Evolutionary conservation across 2,888 invertebrate species (phyloP), one percentile per base, ranked within the genome.

Genomic region (Gymnosoma rotundatum): DNA sequence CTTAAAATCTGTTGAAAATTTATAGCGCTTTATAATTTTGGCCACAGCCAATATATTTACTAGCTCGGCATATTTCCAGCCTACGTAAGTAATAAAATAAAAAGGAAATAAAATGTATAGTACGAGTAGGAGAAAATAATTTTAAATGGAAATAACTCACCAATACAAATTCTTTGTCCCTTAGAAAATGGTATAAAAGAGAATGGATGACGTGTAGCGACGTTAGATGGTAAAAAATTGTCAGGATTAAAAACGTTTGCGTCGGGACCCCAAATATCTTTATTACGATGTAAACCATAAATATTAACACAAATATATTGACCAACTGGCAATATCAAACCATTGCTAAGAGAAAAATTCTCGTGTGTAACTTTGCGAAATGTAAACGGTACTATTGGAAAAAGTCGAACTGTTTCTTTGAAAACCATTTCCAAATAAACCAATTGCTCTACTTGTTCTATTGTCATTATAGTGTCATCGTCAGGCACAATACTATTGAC

Each of bases 191-290:
- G 92, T 80, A 91, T 89, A 79, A 87, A 92, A 0, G 90, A 87
- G 48, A 89, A 91, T 0, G 92, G 88, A 87, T 92, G 92, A 4
- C 89, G 89, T 21, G 85, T 87, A 14, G 83, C 87, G 21, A 89
- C 85, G 78, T 91, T 89, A 12, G 88, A 86, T 0, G 92, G 91
- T 20, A 91, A 76, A 72, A 92, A 92, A 67, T 92, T 88, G 14
- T 92, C 91, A 0, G 92, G 92, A 87, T 92, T 89, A 45, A 92
- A 92, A 7, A 64, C 86, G 16, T 89, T 87, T 1, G 92, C 91
- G 14, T 90, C 87, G 0, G 86, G 81, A 6, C 92, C 92, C 92
- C 92, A 92, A 73, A 90, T 86, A 18, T 87, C 76, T 32, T 88
- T 88, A 72, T 87, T 87, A 16, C 91, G 90, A 80, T 92, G 92